These are phyloP conservation scores for Scalopus aquaticus DNA, from an alignment of 2,113 vertebrate genomes.

Conservation along the genomic window DNA sequence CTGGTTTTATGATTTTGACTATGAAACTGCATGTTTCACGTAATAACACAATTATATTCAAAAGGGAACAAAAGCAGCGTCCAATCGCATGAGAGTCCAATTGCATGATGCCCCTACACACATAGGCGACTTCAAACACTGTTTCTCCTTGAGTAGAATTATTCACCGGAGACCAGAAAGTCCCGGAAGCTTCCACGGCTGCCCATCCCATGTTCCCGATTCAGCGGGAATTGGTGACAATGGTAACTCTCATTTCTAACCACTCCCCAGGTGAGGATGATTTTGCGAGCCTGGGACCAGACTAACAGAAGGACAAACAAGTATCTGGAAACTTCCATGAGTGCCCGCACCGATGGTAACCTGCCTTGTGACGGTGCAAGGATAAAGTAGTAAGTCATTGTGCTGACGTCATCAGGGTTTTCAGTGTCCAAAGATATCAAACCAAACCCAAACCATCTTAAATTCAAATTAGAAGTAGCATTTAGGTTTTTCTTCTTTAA, in stretches of 20 bases:
- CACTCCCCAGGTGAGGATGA: background rate
- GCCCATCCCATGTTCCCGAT: background rate
- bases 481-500: background rate
- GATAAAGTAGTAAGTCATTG: background rate
- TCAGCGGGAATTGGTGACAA: background rate
- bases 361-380: background rate
- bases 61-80: background rate
- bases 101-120: background rate
- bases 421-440: background rate
- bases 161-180: too few relatives aligned
- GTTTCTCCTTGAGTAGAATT: background rate
- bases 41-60: background rate
- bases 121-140: background rate
- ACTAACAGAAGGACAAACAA: background rate
- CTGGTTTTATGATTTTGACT: background rate
- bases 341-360: accelerated
- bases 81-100: too few relatives aligned
- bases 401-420: background rate
- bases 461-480: background rate
- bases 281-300: background rate
- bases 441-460: background rate
- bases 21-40: background rate
- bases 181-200: background rate
- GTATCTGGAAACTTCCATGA: background rate
- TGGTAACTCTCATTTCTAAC: background rate